Percentiles rank a stretch among this genome's conserved stretches.
Evolutionary conservation across 1,140 invertebrate species (phyloP).

Genomic region (Goniozus legneri): DNA sequence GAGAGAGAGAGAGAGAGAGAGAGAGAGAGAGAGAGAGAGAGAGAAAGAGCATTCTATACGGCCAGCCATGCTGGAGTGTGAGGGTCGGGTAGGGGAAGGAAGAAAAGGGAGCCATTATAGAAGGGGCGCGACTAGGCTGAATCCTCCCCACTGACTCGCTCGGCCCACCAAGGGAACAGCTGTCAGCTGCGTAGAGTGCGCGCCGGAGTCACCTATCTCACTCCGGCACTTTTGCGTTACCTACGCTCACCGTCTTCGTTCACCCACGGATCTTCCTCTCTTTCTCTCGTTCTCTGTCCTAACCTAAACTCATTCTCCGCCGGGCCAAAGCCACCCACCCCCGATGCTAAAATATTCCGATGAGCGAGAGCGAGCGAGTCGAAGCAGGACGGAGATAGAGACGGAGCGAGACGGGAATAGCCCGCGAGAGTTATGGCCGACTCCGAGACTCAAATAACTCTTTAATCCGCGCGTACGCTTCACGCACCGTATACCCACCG

Average conservation of each 20-base stretch:
- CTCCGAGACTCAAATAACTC: slow-evolving; percentile 56
- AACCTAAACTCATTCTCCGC: slow-evolving; percentile 22
- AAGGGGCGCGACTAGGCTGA: slow-evolving; percentile 57
- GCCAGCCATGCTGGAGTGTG: slow-evolving; percentile 49
- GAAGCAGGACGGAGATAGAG: too few relatives aligned
- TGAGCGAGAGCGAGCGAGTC: slow-evolving; percentile 32
- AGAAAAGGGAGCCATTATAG: slow-evolving; percentile 58
- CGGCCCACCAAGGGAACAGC: slow-evolving; percentile 55
- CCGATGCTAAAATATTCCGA: slow-evolving; percentile 53
- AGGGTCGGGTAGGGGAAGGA: slow-evolving; percentile 49
- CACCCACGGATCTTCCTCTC: slow-evolving; percentile 6
- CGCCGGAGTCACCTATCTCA: slow-evolving; percentile 34
- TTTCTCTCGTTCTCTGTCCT: slow-evolving; percentile 17
- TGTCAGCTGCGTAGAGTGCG: slow-evolving; percentile 51
- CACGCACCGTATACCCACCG: slow-evolving; percentile 18
- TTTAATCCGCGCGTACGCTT: slow-evolving; percentile 49
- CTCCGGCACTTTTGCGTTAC: slow-evolving; percentile 7
- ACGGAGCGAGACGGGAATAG: slow-evolving; percentile 49
- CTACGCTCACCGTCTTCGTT: slow-evolving; percentile 14
- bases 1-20: slow-evolving; percentile 18
- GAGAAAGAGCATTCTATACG: too few relatives aligned
- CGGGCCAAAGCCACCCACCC: slow-evolving; percentile 43
- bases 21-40: slow-evolving; percentile 28
- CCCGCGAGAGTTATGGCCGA: slow-evolving; percentile 53
- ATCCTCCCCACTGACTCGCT: slow-evolving; percentile 53